Evolutionary conservation across 2,888 invertebrate species (phyloP), one percentile per base, ranked within the genome.

Genomic region (Dastarcus helophoroides): DNA sequence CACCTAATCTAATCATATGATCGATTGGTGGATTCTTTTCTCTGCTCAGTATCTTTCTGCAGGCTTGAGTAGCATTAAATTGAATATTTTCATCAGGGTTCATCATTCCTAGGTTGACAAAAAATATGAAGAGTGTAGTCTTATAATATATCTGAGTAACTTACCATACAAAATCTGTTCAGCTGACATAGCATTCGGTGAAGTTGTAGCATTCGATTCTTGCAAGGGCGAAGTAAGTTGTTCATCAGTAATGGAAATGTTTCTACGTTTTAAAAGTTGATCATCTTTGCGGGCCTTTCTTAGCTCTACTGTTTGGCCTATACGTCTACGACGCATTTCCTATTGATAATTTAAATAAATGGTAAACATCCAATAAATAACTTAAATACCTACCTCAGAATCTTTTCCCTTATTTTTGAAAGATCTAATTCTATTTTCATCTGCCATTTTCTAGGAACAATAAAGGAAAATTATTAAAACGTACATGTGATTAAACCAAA

Each of bases 271-370:
- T 31, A 84, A 73, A 21, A 97, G 65, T 54, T 93, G 91, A 47
- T 95, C 93, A 59, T 95, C 93, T 44, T 94, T 84, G 33, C 84
- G 83, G 10, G 86, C 82, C 64, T 95, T 95, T 9, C 97, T 74
- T 16, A 98, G 67, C 44, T 94, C 88, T 2, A 97, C 79, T 2
- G 83, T 84, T 26, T 85, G 77, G 58, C 94, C 93, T 36, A 76
- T 84, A 32, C 97, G 73, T 41, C 91, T 78, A 40, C 90, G 74
- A 27, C 95, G 77, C 57, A 93, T 79, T 46, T 90, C 89, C 88
- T 88, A 38, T 24, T 31, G 35, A 38, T 43, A 17, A 39, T 33
- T 25, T 4, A 30, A 26, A 13, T 16, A 32, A 14, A 26, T 9
- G 14, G 25, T 22, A 22, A 7, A 13, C 15, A 19, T 16, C 14